A percentile compares a stretch with the other conserved stretches of the same genome.
These are phyloP conservation scores for Ctenoplectra terminalis DNA, from an alignment of 1,140 invertebrate genomes.

Conservation along the genomic window DNA sequence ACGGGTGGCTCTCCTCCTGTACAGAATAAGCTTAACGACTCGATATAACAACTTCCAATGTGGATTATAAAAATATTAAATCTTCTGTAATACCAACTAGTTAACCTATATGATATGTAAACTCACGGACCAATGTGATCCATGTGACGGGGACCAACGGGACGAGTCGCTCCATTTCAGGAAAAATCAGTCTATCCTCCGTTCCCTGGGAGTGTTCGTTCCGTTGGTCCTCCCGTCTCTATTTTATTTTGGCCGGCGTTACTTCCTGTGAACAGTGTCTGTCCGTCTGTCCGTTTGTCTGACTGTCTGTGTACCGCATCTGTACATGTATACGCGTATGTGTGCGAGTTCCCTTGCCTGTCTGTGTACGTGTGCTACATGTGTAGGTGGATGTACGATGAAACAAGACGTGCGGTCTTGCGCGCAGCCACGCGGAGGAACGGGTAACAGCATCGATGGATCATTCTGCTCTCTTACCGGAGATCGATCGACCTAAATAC, in stretches of 20 bases:
- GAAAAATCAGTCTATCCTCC: background rate
- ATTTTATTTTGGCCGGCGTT: constrained; percentile 74
- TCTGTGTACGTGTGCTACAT: background rate
- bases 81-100: constrained; percentile 75
- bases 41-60: constrained; percentile 84
- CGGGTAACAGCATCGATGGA: constrained; percentile 48
- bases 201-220: constrained; percentile 17
- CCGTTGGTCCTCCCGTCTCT: constrained; percentile 55
- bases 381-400: constrained; percentile 11
- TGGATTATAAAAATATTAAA: constrained; percentile 84
- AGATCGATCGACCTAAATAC: constrained; percentile 52
- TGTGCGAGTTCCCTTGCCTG: background rate
- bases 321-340: constrained; percentile 8
- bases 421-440: constrained; percentile 48
- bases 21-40: constrained; percentile 79
- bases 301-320: background rate
- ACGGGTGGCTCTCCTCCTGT: constrained; percentile 37
- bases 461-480: constrained; percentile 32
- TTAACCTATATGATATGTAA: constrained; percentile 77
- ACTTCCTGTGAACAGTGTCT: constrained; percentile 42
- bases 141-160: constrained; percentile 70
- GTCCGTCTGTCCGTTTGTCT: background rate
- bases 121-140: constrained; percentile 83
- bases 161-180: constrained; percentile 48
- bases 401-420: constrained; percentile 35